phyloP scores from a whole-genome alignment of 2,888 invertebrate species.

The Ectobius pallidus region DNA sequence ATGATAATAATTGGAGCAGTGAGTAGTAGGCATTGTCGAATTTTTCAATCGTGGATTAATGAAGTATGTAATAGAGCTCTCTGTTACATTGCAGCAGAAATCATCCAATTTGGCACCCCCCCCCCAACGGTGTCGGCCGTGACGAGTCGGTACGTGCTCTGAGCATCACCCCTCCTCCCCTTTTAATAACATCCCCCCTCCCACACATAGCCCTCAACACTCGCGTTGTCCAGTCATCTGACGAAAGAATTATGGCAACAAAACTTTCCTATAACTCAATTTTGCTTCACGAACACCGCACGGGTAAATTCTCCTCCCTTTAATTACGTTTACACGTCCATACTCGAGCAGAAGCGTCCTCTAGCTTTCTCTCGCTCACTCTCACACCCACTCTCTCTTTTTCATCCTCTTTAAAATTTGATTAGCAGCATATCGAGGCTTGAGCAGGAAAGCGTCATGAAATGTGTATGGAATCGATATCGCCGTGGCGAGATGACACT shows the following conservation, averaged over 20 bases:
- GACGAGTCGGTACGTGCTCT: too few relatives aligned
- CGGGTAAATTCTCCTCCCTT: slow-evolving; percentile 6
- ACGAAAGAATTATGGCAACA: slow-evolving; percentile 28
- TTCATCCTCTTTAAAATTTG: slow-evolving; percentile 19
- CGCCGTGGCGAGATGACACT: neutral
- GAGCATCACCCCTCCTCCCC: neutral
- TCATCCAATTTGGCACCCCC: too few relatives aligned
- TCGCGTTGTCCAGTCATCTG: slow-evolving; percentile 17
- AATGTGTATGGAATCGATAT: slow-evolving; percentile 17
- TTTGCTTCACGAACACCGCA: neutral
- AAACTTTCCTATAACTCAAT: slow-evolving; percentile 31
- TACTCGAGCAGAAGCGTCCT: neutral
- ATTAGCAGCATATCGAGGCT: slow-evolving; percentile 7
- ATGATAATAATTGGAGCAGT: too few relatives aligned
- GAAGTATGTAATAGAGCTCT: too few relatives aligned
- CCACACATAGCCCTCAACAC: too few relatives aligned
- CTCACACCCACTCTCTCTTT: neutral
- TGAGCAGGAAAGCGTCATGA: neutral
- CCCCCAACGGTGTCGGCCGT: too few relatives aligned
- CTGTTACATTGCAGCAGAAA: too few relatives aligned
- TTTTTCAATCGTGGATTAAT: too few relatives aligned
- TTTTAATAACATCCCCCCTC: slow-evolving; percentile 13
- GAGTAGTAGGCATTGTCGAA: too few relatives aligned
- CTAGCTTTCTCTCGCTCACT: too few relatives aligned
- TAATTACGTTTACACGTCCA: slow-evolving; percentile 27